phyloP scores from a whole-genome alignment of 2,888 invertebrate genomes.

The Dynastes grantii region DNA sequence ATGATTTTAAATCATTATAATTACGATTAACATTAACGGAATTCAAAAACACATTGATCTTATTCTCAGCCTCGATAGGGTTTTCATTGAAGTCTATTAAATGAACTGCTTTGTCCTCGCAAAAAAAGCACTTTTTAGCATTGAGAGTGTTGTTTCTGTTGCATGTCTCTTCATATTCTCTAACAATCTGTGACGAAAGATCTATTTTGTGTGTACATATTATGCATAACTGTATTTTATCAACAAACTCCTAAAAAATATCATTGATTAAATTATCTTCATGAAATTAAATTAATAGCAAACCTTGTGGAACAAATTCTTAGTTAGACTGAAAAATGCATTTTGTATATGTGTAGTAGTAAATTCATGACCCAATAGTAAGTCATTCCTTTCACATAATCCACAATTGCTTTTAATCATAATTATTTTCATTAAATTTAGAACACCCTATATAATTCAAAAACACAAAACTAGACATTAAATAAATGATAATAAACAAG shows the following conservation, averaged over 20 bases:
- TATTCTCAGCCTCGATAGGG: conserved; percentile 49
- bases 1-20: conserved; percentile 45
- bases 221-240: conserved; percentile 45
- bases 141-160: conserved; percentile 40
- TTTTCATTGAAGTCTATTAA: conserved; percentile 48
- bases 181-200: conserved; percentile 49
- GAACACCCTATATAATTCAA: background rate
- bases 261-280: background rate
- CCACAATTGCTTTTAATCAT: conserved; percentile 27
- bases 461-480: background rate
- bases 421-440: background rate
- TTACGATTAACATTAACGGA: conserved; percentile 45
- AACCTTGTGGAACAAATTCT: conserved; percentile 44
- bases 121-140: conserved; percentile 51
- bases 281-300: background rate
- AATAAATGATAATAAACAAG: background rate
- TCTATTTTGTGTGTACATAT: conserved; percentile 51
- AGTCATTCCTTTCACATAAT: conserved; percentile 12
- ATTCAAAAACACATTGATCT: conserved; percentile 51
- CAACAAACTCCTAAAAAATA: conserved; percentile 48
- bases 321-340: conserved; percentile 51
- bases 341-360: conserved; percentile 32
- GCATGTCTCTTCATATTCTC: conserved; percentile 48
- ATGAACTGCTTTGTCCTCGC: conserved; percentile 42
- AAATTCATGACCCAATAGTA: background rate